These are phyloP conservation scores for Anthoscopus minutus DNA, from an alignment of 2,113 vertebrate species.

Conservation along the genomic window DNA sequence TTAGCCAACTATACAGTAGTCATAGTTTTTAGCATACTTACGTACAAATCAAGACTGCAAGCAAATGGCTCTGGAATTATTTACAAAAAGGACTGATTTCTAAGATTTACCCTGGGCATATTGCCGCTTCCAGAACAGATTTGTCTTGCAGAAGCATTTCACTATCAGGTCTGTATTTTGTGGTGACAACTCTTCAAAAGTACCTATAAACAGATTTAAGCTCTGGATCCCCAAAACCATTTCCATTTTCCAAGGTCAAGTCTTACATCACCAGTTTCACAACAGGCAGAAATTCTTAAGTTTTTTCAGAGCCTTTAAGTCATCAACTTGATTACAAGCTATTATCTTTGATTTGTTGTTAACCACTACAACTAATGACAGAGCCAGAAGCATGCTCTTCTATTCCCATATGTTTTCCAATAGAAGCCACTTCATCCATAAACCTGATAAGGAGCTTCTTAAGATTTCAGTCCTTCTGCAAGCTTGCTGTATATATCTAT, in stretches of 20 bases:
- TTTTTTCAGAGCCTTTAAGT: background rate
- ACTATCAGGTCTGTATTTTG: background rate
- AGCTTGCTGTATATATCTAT: background rate
- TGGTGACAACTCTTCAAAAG: background rate
- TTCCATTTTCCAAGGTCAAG: background rate
- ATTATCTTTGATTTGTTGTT: background rate
- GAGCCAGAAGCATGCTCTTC: background rate
- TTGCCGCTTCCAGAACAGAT: background rate
- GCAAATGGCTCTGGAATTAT: background rate
- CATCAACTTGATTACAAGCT: rapidly evolving
- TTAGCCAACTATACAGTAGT: background rate
- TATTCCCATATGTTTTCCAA: background rate
- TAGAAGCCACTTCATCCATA: background rate
- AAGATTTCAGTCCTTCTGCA: background rate
- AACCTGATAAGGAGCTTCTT: background rate
- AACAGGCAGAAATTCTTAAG: background rate
- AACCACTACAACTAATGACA: background rate
- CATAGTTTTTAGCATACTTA: background rate
- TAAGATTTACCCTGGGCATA: background rate
- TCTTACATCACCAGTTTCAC: background rate
- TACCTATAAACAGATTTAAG: background rate
- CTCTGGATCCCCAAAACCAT: background rate
- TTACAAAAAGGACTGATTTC: background rate
- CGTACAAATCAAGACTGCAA: background rate
- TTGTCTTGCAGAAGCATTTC: background rate